phyloP scores from a whole-genome alignment of 2,113 vertebrate species.

The Typhlomys cinereus region DNA sequence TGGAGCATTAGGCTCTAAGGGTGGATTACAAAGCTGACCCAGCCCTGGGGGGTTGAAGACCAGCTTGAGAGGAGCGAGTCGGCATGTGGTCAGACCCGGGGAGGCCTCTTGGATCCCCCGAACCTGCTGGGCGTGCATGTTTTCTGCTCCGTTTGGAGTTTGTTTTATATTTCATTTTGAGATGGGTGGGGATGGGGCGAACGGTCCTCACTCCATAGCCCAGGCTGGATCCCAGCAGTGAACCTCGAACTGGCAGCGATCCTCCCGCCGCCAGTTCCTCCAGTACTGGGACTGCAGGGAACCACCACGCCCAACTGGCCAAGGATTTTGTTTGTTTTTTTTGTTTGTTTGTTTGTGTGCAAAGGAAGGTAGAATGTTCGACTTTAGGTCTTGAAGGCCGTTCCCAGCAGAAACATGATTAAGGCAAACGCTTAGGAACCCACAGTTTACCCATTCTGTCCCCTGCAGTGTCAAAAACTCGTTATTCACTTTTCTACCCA shows the following conservation, averaged over 20 bases:
- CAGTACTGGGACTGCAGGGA: background rate
- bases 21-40: background rate
- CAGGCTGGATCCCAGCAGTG: too few relatives aligned
- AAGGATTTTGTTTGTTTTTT: too few relatives aligned
- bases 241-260: background rate
- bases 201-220: background rate
- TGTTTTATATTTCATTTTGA: background rate
- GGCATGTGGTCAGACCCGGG: too few relatives aligned
- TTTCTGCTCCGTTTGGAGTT: background rate
- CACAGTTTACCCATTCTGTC: background rate
- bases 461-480: background rate
- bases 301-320: background rate
- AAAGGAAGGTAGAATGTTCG: background rate
- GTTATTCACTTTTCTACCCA: background rate
- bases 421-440: background rate
- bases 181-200: too few relatives aligned
- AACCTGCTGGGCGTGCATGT: background rate
- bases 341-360: background rate
- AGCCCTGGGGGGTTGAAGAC: background rate
- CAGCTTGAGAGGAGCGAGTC: background rate
- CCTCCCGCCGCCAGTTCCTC: background rate
- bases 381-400: background rate
- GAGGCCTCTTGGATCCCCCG: background rate
- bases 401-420: background rate
- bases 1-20: background rate